phyloP scores from a whole-genome alignment of 2,797 vertebrate species.

The Melanotaenia pygmaea region DNA sequence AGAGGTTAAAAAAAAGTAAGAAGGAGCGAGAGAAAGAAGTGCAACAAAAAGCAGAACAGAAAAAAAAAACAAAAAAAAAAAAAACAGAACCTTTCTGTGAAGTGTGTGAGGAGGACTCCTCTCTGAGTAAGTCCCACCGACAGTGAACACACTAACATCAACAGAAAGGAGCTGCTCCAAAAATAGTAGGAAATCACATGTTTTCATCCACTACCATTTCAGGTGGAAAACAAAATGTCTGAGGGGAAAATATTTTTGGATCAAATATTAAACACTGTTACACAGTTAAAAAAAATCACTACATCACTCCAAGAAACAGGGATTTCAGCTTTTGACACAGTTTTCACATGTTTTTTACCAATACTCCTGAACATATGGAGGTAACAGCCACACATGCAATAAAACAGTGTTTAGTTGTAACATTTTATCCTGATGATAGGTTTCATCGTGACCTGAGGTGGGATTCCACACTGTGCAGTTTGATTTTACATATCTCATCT shows the following conservation, averaged over 20 bases:
- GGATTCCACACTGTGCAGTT: not conserved
- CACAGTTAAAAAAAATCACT: not conserved
- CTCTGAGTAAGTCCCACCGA: constrained; percentile 31
- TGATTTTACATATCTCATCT: not conserved
- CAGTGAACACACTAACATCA: constrained; percentile 44
- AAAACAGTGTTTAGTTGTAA: no score
- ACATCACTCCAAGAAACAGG: not conserved
- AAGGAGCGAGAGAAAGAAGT: constrained; percentile 12
- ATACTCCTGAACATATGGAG: constrained; percentile 2
- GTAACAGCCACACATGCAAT: no score
- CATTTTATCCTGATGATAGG: no score
- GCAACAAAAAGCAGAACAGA: not conserved
- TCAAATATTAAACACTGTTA: constrained; percentile 24
- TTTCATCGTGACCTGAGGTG: not conserved
- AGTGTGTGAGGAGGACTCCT: constrained; percentile 36
- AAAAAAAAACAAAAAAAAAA: not conserved
- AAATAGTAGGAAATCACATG: constrained; percentile 52
- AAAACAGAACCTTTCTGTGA: constrained; percentile 39
- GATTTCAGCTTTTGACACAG: not conserved
- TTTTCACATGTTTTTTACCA: not conserved
- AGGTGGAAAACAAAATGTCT: constrained; percentile 31
- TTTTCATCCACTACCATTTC: constrained; percentile 39
- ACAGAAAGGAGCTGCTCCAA: constrained; percentile 37
- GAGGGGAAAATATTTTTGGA: constrained; percentile 50
- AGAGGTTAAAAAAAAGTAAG: constrained; percentile 19